Conservation (phyloP, 2,888 invertebrate genomes). For the Xanthia togata region DNA sequence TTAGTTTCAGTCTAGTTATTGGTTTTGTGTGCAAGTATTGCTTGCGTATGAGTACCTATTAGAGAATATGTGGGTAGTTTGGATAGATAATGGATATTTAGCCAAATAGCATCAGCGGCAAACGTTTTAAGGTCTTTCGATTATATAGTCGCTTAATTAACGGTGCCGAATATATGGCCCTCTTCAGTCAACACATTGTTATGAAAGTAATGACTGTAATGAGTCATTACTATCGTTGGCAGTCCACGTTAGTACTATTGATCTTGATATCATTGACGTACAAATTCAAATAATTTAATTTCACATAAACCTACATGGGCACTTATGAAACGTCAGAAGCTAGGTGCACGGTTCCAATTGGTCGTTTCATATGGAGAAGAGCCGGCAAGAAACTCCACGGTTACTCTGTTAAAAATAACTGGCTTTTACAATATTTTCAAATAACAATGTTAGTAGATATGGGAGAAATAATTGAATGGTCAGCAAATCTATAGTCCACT, state of each 20-base stretch:
- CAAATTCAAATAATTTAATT: neutral
- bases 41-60: constrained; percentile 3
- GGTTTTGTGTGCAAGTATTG: constrained; percentile 15
- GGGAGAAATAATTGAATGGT: too few relatives aligned
- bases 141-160: neutral
- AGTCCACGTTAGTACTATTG: neutral
- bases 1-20: constrained; percentile 38
- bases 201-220: neutral
- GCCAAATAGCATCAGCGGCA: neutral
- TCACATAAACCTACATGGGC: too few relatives aligned
- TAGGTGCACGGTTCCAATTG: too few relatives aligned
- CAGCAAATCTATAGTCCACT: too few relatives aligned
- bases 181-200: neutral
- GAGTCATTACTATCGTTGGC: neutral
- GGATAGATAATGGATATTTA: neutral
- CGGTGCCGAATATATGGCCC: neutral
- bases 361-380: too few relatives aligned
- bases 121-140: constrained; percentile 1
- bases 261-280: neutral
- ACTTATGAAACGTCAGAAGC: too few relatives aligned
- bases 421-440: too few relatives aligned
- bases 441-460: too few relatives aligned
- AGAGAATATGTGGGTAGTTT: constrained; percentile 7
- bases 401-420: too few relatives aligned
- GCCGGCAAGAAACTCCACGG: too few relatives aligned